Conservation (phyloP, 2,888 invertebrate species). For the Drosophila subsilvestris region DNA sequence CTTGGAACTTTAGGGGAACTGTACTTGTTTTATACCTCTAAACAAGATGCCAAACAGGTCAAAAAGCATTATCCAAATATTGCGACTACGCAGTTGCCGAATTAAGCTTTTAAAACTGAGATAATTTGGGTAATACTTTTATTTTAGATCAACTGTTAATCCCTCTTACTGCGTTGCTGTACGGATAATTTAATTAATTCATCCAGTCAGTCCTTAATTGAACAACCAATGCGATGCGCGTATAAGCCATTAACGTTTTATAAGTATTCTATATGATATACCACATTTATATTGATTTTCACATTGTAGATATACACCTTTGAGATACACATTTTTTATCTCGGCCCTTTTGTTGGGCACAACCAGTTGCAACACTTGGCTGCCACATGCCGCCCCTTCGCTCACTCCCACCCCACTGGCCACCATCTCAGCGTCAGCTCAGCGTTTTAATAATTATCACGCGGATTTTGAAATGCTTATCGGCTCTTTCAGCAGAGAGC, state of each 20-base stretch:
- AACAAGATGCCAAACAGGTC: not conserved
- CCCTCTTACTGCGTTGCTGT: not conserved
- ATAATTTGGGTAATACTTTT: not conserved
- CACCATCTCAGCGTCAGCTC: not conserved
- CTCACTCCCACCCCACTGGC: not conserved
- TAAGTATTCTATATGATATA: not conserved
- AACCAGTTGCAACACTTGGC: slow-evolving; percentile 2
- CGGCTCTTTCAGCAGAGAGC: not conserved
- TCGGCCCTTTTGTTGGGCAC: slow-evolving; percentile 1
- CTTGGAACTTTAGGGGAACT: not conserved
- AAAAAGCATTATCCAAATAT: too few species aligned
- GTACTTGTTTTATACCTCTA: not conserved
- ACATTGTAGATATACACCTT: slow-evolving; percentile 7
- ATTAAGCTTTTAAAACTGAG: not conserved
- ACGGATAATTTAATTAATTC: not conserved
- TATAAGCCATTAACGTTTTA: not conserved
- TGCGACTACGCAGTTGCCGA: too few species aligned
- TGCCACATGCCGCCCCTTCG: not conserved
- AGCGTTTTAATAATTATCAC: slow-evolving; percentile 8
- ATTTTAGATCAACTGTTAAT: not conserved
- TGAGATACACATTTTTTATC: slow-evolving; percentile 10
- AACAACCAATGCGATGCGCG: not conserved
- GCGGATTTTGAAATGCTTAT: slow-evolving; percentile 39
- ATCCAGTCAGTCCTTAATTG: not conserved
- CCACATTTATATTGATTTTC: slow-evolving; percentile 15